Conservation (phyloP, 2,888 invertebrate species). For the Xylota segnis region DNA sequence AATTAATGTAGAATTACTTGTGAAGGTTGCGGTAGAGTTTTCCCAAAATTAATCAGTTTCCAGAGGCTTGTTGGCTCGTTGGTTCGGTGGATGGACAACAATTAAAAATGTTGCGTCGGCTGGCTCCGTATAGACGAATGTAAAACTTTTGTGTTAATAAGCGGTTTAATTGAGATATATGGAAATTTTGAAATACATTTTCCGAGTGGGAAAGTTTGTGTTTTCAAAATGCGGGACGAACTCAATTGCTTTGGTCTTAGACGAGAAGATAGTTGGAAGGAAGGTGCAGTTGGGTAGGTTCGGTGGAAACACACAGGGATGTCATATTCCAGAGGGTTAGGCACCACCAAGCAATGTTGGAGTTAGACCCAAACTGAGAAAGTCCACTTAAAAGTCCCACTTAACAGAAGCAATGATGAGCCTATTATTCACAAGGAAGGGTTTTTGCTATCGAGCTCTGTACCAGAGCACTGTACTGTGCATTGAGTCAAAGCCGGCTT, state of each 20-base stretch:
- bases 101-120: conserved; percentile 4
- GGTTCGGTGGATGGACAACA: conserved; percentile 4
- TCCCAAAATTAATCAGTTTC: conserved; percentile 42
- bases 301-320: too few relatives aligned
- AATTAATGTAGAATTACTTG: conserved; percentile 58
- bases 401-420: too few relatives aligned
- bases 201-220: not conserved
- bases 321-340: too few relatives aligned
- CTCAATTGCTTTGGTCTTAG: not conserved
- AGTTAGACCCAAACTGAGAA: too few relatives aligned
- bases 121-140: conserved; percentile 15
- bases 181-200: conserved; percentile 39
- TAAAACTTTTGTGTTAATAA: conserved; percentile 52
- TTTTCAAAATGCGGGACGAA: conserved; percentile 15
- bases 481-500: too few relatives aligned
- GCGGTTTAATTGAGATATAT: conserved; percentile 44
- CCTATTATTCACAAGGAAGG: too few relatives aligned
- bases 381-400: too few relatives aligned
- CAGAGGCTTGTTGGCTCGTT: conserved; percentile 10
- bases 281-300: too few relatives aligned
- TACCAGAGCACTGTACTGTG: too few relatives aligned
- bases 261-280: not conserved
- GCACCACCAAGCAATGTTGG: too few relatives aligned
- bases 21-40: conserved; percentile 28
- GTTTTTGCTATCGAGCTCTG: too few relatives aligned